phyloP scores from a whole-genome alignment of 2,888 invertebrate species.

The Lepidocyrtoides sp. region DNA sequence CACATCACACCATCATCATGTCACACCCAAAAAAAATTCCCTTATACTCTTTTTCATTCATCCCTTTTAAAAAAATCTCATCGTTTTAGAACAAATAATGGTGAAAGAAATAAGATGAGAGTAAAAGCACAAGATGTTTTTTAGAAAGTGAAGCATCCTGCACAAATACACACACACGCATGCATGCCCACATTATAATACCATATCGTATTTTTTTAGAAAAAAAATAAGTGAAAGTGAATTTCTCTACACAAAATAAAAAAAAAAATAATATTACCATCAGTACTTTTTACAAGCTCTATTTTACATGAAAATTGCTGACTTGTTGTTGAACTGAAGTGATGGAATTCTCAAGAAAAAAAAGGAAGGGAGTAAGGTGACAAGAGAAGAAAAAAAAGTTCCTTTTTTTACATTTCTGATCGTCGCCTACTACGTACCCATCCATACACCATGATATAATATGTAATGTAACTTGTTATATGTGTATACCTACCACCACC shows the following conservation, averaged over 20 bases:
- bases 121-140: neutral
- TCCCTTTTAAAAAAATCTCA: conserved; percentile 39
- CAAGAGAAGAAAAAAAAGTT: conserved; percentile 23
- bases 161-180: neutral
- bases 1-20: neutral
- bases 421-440: neutral
- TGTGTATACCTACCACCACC: neutral
- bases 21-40: conserved; percentile 58
- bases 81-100: conserved; percentile 66
- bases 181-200: neutral
- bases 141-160: conserved; percentile 3
- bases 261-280: conserved; percentile 6
- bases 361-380: conserved; percentile 47
- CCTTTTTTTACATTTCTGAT: neutral
- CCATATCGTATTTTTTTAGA: neutral
- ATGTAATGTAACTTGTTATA: neutral
- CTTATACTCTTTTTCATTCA: neutral
- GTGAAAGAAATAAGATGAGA: neutral
- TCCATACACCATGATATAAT: neutral
- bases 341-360: conserved; percentile 68
- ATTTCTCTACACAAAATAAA: conserved; percentile 29
- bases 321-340: conserved; percentile 63
- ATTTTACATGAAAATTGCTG: conserved; percentile 68
- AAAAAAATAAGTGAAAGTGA: conserved; percentile 19
- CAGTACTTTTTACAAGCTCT: neutral